Conservation (phyloP, 2,113 vertebrate species). For the human region GRCh38 chr12:92341001-92341500, state of each 20-base stretch:
- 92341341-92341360: not conserved
- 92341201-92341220: conserved; percentile 37
- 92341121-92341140: conserved; percentile 16
- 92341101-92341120: not conserved
- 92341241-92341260: conserved; percentile 45
- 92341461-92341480: not conserved
- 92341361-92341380: not conserved
- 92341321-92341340: not conserved
- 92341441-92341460: not conserved
- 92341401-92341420: not conserved
- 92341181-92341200: conserved; percentile 8
- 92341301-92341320: not conserved
- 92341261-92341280: not conserved
- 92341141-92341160: not conserved
- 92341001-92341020: conserved; percentile 41
- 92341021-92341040: conserved; percentile 37
- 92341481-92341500: not conserved
- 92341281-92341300: not conserved
- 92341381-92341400: not conserved
- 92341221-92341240: conserved; percentile 9
- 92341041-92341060: not conserved
- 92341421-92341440: not conserved
- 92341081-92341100: conserved; percentile 27
- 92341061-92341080: conserved; percentile 46
- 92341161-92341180: not conserved